These are phyloP conservation scores for Thermophis baileyi DNA, from an alignment of 2,113 vertebrate genomes.

Conservation along the genomic window DNA sequence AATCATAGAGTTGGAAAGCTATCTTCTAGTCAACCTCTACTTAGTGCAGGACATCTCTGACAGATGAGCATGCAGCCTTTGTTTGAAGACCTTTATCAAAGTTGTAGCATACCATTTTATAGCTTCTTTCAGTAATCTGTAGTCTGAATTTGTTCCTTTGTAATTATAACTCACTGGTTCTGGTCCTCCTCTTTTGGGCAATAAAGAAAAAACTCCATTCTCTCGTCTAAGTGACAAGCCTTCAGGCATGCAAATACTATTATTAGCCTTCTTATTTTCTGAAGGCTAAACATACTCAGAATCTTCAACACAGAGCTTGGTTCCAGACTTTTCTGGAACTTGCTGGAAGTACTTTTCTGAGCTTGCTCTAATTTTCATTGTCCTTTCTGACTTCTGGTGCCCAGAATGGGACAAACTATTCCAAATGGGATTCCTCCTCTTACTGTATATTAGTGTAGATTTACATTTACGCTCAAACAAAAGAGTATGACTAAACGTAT, in stretches of 20 bases:
- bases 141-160: not conserved
- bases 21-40: not conserved
- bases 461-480: not conserved
- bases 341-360: not conserved
- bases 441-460: not conserved
- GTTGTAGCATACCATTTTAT: not conserved
- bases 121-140: not conserved
- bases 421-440: not conserved
- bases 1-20: not conserved
- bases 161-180: not conserved
- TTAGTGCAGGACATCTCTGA: not conserved
- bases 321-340: not conserved
- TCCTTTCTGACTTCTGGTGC: not conserved
- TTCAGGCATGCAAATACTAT: not conserved
- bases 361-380: not conserved
- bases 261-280: not conserved
- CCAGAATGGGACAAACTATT: not conserved
- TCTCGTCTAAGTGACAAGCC: not conserved
- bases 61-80: not conserved
- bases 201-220: not conserved
- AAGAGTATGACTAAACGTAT: not conserved
- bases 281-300: not conserved
- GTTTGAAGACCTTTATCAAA: not conserved
- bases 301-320: not conserved
- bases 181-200: not conserved